These are phyloP conservation scores for Chloroceryle amazona DNA, from an alignment of 2,797 vertebrate genomes.

Conservation along the genomic window DNA sequence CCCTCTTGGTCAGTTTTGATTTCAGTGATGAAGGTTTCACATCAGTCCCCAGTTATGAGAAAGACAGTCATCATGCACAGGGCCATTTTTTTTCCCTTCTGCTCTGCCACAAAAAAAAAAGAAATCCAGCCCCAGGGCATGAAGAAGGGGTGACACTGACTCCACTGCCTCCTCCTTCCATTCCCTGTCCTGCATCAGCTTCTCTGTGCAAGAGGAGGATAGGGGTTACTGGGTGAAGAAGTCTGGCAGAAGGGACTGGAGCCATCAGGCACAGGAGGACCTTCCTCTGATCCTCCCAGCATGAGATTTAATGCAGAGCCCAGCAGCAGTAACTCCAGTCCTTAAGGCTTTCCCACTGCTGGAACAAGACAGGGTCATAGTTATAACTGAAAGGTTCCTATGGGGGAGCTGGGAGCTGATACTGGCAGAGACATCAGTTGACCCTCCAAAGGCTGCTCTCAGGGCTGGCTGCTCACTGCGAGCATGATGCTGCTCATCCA, in stretches of 20 bases:
- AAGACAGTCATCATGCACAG: not conserved
- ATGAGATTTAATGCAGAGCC: not conserved
- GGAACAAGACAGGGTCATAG: not conserved
- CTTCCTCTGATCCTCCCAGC: not conserved
- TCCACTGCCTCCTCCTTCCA: not conserved
- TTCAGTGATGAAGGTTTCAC: not conserved
- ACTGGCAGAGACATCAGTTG: not conserved
- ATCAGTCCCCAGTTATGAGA: not conserved
- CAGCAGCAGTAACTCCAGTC: not conserved
- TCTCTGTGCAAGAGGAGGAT: not conserved
- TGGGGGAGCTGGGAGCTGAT: not conserved
- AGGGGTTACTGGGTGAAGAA: not conserved
- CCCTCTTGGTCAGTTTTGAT: not conserved
- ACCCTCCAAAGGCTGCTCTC: not conserved
- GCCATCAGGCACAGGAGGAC: not conserved
- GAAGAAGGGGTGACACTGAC: not conserved
- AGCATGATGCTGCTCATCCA: rapidly evolving
- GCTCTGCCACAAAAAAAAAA: not conserved
- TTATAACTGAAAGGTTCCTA: not conserved
- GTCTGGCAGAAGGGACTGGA: not conserved
- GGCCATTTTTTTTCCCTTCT: not conserved
- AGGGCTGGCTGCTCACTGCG: rapidly evolving
- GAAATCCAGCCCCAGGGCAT: not conserved
- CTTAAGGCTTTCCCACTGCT: not conserved
- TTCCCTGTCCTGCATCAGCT: not conserved